Evolutionary conservation across 2,888 invertebrate genomes (phyloP).

Genomic region (Clunio marinus): DNA sequence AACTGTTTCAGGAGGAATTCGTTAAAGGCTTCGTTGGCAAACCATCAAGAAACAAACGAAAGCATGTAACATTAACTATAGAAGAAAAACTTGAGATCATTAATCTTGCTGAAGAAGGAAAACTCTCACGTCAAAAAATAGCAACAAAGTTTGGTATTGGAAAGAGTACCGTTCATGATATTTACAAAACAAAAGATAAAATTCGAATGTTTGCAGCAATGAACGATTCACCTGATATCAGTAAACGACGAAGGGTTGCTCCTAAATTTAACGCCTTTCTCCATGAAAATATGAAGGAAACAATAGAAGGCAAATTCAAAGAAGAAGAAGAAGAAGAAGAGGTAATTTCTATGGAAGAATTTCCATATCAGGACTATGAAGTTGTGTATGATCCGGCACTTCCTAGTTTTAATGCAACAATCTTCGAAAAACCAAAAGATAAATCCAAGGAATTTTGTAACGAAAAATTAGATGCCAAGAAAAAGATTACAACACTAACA

Average conservation of each 20-base stretch:
- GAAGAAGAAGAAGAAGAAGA: slow-evolving; percentile 13
- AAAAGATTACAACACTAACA: slow-evolving; percentile 12
- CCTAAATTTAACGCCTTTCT: too few relatives aligned
- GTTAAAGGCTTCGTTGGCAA: not conserved
- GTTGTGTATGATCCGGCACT: slow-evolving; percentile 1
- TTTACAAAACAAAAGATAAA: not conserved
- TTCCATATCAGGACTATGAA: slow-evolving; percentile 11
- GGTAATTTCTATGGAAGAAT: not conserved
- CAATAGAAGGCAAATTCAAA: not conserved
- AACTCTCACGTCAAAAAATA: not conserved
- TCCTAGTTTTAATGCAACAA: not conserved
- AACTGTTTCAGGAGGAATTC: not conserved
- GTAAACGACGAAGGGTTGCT: slow-evolving; percentile 5
- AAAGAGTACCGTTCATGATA: slow-evolving; percentile 23
- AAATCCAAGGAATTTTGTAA: not conserved
- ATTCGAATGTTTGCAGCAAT: not conserved
- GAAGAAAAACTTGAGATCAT: slow-evolving; percentile 23
- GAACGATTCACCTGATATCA: not conserved
- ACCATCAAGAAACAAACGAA: not conserved
- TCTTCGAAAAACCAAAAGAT: not conserved
- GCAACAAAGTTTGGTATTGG: slow-evolving; percentile 25
- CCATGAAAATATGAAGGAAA: too few relatives aligned
- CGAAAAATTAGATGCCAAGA: not conserved
- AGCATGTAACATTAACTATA: slow-evolving; percentile 21
- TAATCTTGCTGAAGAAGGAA: not conserved